Base-by-base conservation (phyloP, 2,888 invertebrate genomes). In the Zaprionus lineosus region DNA sequence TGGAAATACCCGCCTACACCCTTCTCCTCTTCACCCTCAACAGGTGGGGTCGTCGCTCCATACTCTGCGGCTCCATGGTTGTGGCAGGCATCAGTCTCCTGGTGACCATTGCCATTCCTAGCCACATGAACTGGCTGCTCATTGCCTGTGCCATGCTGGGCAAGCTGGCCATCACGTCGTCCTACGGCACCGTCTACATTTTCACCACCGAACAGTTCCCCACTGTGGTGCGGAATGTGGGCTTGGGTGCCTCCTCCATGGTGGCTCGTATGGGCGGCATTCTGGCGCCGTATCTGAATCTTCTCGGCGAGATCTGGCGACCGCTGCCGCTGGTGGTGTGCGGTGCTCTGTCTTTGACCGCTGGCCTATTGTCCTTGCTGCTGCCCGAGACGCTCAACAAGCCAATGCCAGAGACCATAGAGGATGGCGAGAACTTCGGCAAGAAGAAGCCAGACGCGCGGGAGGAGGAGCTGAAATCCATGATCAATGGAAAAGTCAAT, bases 191-290 rank as follows among this genome's bases (percentile, higher is more conserved):
- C 0, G 92, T 94, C 24, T 94, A 94, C 78, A 92, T 94, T 41
- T 94, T 94, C 79, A 93, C 94, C 0, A 93, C 94, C 0, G 94
- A 95, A 88, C 94, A 94, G 84, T 94, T 94, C 81, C 94, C 94
- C 7, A 94, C 94, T 1, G 94, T 94, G 7, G 93, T 95, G 21
- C 92, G 97, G 36, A 97, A 97, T 88, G 94, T 96, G 26, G 97
- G 96, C 0, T 93, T 97, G 47, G 97, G 97, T 0, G 92, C 95
- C 5, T 93, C 96, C 9, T 97, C 97, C 0, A 96, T 96, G 91
- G 93, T 94, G 53, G 97, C 97, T 0, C 92, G 97, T 76, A 91
- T 97, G 62, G 97, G 97, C n/a, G 90, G 90, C 29, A 90, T 90
- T 16, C 60, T 89, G 55, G 90, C 97, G 0, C 97, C 97, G 0